Evolutionary conservation across 2,888 invertebrate genomes (phyloP).

Genomic region (Clunio marinus): DNA sequence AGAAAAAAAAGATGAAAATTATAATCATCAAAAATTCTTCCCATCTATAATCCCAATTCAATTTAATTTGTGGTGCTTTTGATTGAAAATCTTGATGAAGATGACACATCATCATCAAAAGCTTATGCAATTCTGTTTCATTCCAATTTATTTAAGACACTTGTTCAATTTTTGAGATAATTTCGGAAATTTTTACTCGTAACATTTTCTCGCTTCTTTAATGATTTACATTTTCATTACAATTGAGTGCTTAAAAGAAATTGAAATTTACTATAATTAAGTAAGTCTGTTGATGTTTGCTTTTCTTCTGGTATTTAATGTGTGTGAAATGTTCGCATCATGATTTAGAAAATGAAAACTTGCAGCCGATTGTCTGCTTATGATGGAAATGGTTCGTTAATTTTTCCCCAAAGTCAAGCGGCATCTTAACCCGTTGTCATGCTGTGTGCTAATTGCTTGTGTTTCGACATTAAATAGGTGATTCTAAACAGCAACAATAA

Average conservation of each 20-base stretch:
- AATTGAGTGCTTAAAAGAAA: neutral
- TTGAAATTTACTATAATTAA: constrained; percentile 24
- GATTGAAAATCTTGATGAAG: neutral
- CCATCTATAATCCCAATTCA: too few relatives aligned
- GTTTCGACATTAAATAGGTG: too few relatives aligned
- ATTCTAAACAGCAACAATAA: too few relatives aligned
- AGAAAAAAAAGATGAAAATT: too few relatives aligned
- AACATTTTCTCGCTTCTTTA: too few relatives aligned
- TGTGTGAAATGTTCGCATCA: constrained; percentile 11
- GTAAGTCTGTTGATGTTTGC: neutral
- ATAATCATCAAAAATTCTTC: too few relatives aligned
- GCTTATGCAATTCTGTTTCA: constrained; percentile 13
- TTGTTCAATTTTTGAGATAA: constrained; percentile 26
- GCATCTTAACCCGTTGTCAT: neutral
- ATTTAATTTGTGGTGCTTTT: too few relatives aligned
- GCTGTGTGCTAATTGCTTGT: neutral
- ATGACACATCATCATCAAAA: neutral
- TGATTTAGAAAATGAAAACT: constrained; percentile 35
- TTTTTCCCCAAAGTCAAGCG: neutral
- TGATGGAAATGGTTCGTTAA: constrained; percentile 19
- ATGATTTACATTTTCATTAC: neutral
- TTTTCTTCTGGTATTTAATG: neutral
- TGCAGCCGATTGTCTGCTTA: constrained; percentile 26
- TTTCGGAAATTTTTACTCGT: too few relatives aligned
- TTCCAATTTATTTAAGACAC: constrained; percentile 21